phyloP scores from a whole-genome alignment of 2,113 vertebrate species.

The cat (Felis catus) region F.catus_Fca126_mat1.0 CM031419.1:120937501-120938000 shows the following conservation, averaged over 20 bases:
- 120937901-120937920: background rate
- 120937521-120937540: background rate
- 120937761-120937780: too few relatives aligned
- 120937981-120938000: background rate
- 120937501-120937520: background rate
- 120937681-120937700: too few relatives aligned
- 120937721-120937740: too few relatives aligned
- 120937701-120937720: too few relatives aligned
- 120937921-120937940: background rate
- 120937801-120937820: too few relatives aligned
- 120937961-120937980: background rate
- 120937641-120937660: too few relatives aligned
- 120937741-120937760: too few relatives aligned
- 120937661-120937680: too few relatives aligned
- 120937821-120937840: too few relatives aligned
- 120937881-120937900: background rate
- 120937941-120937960: background rate
- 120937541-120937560: background rate
- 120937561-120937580: background rate
- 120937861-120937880: too few relatives aligned
- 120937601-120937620: background rate
- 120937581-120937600: background rate
- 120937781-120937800: too few relatives aligned
- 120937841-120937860: too few relatives aligned
- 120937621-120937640: background rate